Conservation (phyloP, 2,113 vertebrate genomes). For the Oceanodroma tethys region DNA sequence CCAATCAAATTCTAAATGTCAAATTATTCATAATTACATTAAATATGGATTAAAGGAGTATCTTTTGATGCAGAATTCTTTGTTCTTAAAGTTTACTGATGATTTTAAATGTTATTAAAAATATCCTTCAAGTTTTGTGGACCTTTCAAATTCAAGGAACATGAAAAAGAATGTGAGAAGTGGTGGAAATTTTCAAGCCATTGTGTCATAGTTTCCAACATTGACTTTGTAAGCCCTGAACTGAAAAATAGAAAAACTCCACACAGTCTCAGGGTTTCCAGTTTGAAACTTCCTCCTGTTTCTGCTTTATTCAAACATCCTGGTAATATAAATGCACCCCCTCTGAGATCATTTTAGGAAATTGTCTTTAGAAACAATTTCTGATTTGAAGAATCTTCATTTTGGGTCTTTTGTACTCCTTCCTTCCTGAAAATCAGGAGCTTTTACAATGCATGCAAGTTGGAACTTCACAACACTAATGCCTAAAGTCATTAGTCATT, state of each 20-base stretch:
- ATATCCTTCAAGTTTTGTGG: background rate
- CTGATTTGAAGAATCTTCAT: background rate
- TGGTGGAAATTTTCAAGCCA: background rate
- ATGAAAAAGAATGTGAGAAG: background rate
- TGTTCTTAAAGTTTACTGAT: constrained; percentile 3
- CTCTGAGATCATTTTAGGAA: background rate
- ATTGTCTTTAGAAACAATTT: background rate
- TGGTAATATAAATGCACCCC: background rate
- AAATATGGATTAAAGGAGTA: constrained; percentile 39
- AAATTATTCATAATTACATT: constrained; percentile 22
- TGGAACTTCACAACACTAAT: background rate
- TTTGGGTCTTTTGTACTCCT: background rate
- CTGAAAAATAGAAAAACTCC: background rate
- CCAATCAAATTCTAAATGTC: constrained; percentile 6
- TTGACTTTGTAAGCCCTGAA: background rate
- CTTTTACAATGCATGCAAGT: background rate
- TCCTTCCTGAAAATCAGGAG: background rate
- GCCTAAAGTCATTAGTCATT: background rate
- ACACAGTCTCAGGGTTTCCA: background rate
- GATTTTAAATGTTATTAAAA: background rate
- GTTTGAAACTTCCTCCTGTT: background rate
- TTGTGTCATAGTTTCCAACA: background rate
- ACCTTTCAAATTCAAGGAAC: background rate
- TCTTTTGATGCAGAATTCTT: background rate
- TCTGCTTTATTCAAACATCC: background rate